Percentiles rank a stretch among this genome's conserved stretches.
These are phyloP conservation scores for Drosophila quinaria DNA, from an alignment of 2,888 invertebrate genomes.

Conservation along the genomic window DNA sequence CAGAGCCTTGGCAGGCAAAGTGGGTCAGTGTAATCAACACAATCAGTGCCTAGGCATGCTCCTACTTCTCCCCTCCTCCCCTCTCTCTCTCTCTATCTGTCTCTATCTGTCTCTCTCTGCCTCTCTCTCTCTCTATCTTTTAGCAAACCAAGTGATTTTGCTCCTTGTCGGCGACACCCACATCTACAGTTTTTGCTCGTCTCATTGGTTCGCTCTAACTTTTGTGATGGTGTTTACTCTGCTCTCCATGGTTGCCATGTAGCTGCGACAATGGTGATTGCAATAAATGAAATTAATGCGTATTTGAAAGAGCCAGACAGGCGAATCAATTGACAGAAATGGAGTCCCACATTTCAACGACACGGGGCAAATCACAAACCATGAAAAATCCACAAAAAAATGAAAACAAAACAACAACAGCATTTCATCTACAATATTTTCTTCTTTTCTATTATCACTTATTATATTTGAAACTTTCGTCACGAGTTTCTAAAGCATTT, in stretches of 20 bases:
- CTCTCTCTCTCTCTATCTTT: background rate
- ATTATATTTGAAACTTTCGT: constrained; percentile 6
- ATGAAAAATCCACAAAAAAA: constrained; percentile 20
- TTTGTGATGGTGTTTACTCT: constrained; percentile 63
- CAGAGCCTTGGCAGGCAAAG: constrained; percentile 70
- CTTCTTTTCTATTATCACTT: constrained; percentile 4
- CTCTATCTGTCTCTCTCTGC: background rate
- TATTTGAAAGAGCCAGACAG: constrained; percentile 80
- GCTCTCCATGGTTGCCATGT: constrained; percentile 72
- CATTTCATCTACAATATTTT: constrained; percentile 10
- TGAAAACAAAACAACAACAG: constrained; percentile 29
- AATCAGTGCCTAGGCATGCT: constrained; percentile 76
- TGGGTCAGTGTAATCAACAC: constrained; percentile 79
- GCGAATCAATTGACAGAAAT: constrained; percentile 81
- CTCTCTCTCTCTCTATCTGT: too few relatives aligned
- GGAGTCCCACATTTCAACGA: constrained; percentile 61
- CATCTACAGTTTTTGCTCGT: constrained; percentile 36
- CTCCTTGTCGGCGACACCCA: constrained; percentile 42
- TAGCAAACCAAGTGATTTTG: constrained; percentile 1
- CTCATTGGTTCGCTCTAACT: constrained; percentile 47
- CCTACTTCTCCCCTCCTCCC: constrained; percentile 8
- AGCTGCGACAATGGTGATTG: constrained; percentile 73
- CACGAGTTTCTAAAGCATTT: constrained; percentile 14
- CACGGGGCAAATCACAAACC: constrained; percentile 43
- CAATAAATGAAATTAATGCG: constrained; percentile 82